Percentiles rank a stretch among this genome's conserved stretches.
Evolutionary conservation across 2,888 invertebrate genomes (phyloP).

Genomic region (Drosophila seclusa): DNA sequence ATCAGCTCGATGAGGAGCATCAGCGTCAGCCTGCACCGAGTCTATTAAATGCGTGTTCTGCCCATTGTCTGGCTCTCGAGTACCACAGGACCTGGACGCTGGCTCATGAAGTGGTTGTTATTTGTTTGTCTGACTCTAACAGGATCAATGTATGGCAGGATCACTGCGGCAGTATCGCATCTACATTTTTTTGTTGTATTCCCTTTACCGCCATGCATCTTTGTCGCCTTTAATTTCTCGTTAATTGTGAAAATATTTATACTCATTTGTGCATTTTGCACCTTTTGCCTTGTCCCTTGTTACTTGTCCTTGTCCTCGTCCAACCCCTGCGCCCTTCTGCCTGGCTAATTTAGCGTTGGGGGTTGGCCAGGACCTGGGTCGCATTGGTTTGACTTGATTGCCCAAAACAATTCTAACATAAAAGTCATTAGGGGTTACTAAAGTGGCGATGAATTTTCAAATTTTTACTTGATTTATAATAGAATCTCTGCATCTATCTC

Average conservation of each 20-base stretch:
- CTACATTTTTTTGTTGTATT: constrained; percentile 31
- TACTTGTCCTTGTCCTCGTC: constrained; percentile 6
- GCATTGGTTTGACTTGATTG: constrained; percentile 71
- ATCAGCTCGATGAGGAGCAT: constrained; percentile 52
- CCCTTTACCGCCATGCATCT: constrained; percentile 55
- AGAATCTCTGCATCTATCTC: constrained; percentile 42
- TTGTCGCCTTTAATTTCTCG: constrained; percentile 82
- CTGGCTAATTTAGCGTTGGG: constrained; percentile 67
- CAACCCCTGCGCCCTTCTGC: constrained; percentile 41
- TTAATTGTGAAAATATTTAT: constrained; percentile 84
- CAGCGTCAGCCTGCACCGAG: constrained; percentile 49
- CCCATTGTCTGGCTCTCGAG: constrained; percentile 73
- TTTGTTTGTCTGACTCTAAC: constrained; percentile 69
- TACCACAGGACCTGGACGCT: constrained; percentile 54
- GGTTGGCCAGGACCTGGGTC: constrained; percentile 57
- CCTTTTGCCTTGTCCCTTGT: constrained; percentile 65
- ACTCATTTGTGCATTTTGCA: constrained; percentile 83
- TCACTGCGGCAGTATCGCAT: constrained; percentile 58
- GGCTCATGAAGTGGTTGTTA: constrained; percentile 70
- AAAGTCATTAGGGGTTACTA: constrained; percentile 84
- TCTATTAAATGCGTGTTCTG: constrained; percentile 80
- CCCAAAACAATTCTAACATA: constrained; percentile 79
- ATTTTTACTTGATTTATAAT: constrained; percentile 83
- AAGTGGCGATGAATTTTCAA: constrained; percentile 85
- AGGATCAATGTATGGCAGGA: constrained; percentile 57